These are phyloP conservation scores for Limosa lapponica DNA, from an alignment of 2,797 vertebrate genomes.

Conservation along the genomic window DNA sequence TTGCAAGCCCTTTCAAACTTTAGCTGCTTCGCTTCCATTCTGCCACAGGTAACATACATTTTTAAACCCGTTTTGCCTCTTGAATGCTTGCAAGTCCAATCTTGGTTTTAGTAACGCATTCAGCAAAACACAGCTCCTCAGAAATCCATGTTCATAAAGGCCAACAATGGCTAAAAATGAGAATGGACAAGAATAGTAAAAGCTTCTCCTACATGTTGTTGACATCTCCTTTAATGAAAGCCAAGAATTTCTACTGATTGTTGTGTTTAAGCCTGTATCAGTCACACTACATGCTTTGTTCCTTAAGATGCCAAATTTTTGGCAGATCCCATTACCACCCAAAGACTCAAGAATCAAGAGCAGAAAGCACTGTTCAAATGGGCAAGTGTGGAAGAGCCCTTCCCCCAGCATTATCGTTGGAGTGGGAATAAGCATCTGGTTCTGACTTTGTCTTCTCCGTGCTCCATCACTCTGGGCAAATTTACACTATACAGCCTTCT, in stretches of 20 bases:
- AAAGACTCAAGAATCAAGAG: not conserved
- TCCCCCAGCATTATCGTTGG: not conserved
- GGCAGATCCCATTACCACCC: not conserved
- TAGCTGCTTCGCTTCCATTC: not conserved
- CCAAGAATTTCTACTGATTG: conserved; percentile 11
- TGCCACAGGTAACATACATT: not conserved
- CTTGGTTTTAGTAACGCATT: not conserved
- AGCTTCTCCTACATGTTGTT: not conserved
- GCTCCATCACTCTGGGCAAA: conserved; percentile 5
- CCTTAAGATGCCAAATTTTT: conserved; percentile 8
- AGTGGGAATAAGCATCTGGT: not conserved
- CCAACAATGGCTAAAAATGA: conserved; percentile 6
- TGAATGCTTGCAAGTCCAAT: not conserved
- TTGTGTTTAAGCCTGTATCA: conserved; percentile 22
- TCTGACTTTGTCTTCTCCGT: not conserved
- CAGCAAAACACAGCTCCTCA: conserved; percentile 6
- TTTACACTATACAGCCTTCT: not conserved
- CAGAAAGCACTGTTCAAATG: not conserved
- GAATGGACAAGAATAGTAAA: conserved; percentile 15
- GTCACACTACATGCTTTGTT: conserved; percentile 33
- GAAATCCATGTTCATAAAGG: not conserved
- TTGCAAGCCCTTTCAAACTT: not conserved
- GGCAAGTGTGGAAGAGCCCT: not conserved
- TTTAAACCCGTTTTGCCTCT: not conserved
- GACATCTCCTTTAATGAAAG: conserved; percentile 22